Evolutionary conservation across 1,140 invertebrate genomes (phyloP).

Genomic region (Lordiphosa mommai): DNA sequence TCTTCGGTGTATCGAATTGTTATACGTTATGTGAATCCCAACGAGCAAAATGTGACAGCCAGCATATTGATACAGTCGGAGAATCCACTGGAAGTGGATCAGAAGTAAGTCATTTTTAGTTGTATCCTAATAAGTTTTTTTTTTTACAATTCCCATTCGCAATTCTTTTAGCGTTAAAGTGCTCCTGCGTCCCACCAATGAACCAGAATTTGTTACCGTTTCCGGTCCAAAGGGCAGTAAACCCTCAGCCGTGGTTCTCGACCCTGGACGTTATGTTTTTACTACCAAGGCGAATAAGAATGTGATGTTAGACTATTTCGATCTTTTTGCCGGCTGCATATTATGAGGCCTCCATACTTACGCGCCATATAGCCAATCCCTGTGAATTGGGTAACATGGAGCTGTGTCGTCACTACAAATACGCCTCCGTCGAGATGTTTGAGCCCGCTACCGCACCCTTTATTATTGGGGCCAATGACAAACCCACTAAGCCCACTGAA

Average conservation of each 20-base stretch:
- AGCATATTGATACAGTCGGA: constrained; percentile 91
- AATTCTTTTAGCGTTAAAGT: constrained; percentile 82
- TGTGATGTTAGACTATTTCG: constrained; percentile 96
- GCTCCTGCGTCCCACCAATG: constrained; percentile 85
- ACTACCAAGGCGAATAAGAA: constrained; percentile 89
- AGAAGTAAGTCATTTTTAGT: constrained; percentile 80
- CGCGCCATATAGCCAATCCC: constrained; percentile 90
- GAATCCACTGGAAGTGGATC: constrained; percentile 85
- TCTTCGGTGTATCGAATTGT: constrained; percentile 96
- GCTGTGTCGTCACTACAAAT: constrained; percentile 87
- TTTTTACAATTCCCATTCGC: neutral
- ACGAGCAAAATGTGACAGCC: constrained; percentile 87
- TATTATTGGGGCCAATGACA: constrained; percentile 40
- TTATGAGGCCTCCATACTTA: constrained; percentile 94
- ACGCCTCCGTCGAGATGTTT: constrained; percentile 86
- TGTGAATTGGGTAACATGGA: constrained; percentile 86
- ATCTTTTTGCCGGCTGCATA: constrained; percentile 96
- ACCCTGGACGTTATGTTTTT: constrained; percentile 94
- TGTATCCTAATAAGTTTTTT: neutral
- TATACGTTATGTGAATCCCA: constrained; percentile 92
- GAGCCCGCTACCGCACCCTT: constrained; percentile 53
- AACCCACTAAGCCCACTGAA: constrained; percentile 55
- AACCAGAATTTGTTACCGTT: constrained; percentile 89
- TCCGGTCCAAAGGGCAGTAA: constrained; percentile 85
- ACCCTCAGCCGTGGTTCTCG: constrained; percentile 92